Percentiles rank a stretch among this genome's conserved stretches.
phyloP scores from a whole-genome alignment of 2,797 vertebrate genomes.

The Gallinago solitaria region DNA sequence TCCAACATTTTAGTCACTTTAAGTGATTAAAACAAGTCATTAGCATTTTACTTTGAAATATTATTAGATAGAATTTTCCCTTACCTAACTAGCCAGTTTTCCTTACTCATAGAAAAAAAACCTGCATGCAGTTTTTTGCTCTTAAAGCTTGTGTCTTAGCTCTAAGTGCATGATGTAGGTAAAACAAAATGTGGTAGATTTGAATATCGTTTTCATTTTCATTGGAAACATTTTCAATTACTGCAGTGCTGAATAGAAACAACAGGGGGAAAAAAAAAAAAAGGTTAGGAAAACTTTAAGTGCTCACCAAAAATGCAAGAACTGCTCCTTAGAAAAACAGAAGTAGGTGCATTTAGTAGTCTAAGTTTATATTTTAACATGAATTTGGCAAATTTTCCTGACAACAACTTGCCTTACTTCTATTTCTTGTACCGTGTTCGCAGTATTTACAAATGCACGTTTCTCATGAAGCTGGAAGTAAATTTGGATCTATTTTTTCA shows the following conservation, averaged over 20 bases:
- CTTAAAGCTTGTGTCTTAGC: slow-evolving; percentile 29
- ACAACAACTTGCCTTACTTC: slow-evolving; percentile 2
- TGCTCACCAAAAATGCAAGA: slow-evolving; percentile 27
- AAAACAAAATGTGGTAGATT: slow-evolving; percentile 58
- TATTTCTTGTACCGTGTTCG: slow-evolving; percentile 28
- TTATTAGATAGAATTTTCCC: slow-evolving; percentile 43
- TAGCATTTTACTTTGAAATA: slow-evolving; percentile 67
- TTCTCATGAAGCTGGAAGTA: slow-evolving; percentile 76
- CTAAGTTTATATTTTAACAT: slow-evolving; percentile 7
- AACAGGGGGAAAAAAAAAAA: neutral
- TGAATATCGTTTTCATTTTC: slow-evolving; percentile 68
- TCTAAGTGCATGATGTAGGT: neutral
- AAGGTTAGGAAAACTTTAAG: slow-evolving; percentile 47
- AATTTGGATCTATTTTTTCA: slow-evolving; percentile 76
- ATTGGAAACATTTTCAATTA: slow-evolving; percentile 72
- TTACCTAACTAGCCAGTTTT: slow-evolving; percentile 34
- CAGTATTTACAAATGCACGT: slow-evolving; percentile 69
- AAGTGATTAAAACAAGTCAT: slow-evolving; percentile 73
- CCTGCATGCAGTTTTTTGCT: slow-evolving; percentile 8
- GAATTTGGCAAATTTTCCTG: slow-evolving; percentile 2
- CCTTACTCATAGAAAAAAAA: neutral
- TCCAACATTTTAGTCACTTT: slow-evolving; percentile 76
- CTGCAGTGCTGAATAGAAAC: slow-evolving; percentile 25
- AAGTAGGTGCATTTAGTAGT: slow-evolving; percentile 8
- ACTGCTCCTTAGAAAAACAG: slow-evolving; percentile 29